A percentile compares a stretch with the other conserved stretches of the same genome.
These are phyloP conservation scores for Terrapene triunguis DNA, from an alignment of 2,113 vertebrate genomes.

Conservation along the genomic window DNA sequence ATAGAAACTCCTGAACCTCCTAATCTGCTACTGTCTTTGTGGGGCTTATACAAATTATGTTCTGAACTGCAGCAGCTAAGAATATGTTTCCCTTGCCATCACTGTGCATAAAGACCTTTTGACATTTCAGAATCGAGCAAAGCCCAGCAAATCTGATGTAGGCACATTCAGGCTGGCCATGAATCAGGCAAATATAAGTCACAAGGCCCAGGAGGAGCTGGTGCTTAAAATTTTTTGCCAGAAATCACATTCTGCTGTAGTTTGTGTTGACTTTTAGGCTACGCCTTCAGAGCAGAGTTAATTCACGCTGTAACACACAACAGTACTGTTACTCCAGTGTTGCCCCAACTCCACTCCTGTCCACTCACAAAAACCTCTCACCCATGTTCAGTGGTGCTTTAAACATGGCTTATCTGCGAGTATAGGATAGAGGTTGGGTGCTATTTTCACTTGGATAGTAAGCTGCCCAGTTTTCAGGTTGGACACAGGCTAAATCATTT, in stretches of 20 bases:
- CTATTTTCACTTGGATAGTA: neutral
- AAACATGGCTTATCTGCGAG: rapidly evolving
- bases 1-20: too few species aligned
- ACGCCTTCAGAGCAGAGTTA: neutral
- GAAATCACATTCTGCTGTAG: neutral
- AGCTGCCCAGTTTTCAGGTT: neutral
- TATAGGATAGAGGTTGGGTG: neutral
- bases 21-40: too few species aligned
- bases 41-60: too few species aligned
- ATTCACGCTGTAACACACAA: neutral
- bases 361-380: neutral
- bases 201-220: neutral
- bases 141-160: neutral
- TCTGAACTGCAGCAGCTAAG: too few species aligned
- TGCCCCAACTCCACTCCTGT: neutral
- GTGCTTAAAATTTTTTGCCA: neutral
- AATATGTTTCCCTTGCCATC: neutral
- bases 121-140: neutral
- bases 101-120: neutral
- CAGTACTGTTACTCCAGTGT: neutral
- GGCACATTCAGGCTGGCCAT: rapidly evolving
- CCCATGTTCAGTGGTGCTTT: neutral
- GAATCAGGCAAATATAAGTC: neutral
- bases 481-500: neutral
- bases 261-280: rapidly evolving